These are phyloP conservation scores for Koerneria pararmatus DNA, from an alignment of 2,888 invertebrate genomes.

Conservation along the genomic window DNA sequence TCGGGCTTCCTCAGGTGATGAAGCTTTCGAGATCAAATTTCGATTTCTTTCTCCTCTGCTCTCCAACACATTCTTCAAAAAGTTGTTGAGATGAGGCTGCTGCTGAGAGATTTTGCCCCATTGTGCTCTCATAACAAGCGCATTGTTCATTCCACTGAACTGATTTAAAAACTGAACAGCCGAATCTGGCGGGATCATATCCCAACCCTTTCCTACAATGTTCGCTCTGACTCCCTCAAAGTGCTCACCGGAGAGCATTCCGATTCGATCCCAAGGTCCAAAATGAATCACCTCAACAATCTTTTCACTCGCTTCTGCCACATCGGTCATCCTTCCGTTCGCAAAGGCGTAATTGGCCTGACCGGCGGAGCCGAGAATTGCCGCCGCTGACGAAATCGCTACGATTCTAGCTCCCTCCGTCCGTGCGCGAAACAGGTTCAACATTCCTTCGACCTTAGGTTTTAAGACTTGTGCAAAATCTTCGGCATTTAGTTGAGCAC, in stretches of 20 bases:
- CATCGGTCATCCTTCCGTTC: constrained; percentile 42
- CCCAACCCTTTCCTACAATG: constrained; percentile 43
- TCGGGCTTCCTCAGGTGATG: background rate
- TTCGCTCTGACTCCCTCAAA: constrained; percentile 34
- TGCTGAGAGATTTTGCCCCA: constrained; percentile 31
- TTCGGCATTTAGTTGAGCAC: constrained; percentile 26
- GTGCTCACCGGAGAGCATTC: constrained; percentile 42
- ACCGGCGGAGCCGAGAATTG: constrained; percentile 48
- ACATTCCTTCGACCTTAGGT: constrained; percentile 41
- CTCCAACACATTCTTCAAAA: constrained; percentile 31
- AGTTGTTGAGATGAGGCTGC: constrained; percentile 33
- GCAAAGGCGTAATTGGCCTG: constrained; percentile 51
- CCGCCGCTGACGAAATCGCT: constrained; percentile 45
- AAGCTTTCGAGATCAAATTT: too few relatives aligned
- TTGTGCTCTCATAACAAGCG: constrained; percentile 41
- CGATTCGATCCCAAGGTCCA: constrained; percentile 48
- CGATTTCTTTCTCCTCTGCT: background rate
- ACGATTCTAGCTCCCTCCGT: constrained; percentile 23
- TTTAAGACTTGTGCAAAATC: constrained; percentile 30
- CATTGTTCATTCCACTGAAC: background rate
- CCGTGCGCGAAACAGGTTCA: constrained; percentile 28
- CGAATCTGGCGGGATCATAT: constrained; percentile 29
- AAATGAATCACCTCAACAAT: constrained; percentile 31
- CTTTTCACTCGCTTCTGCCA: constrained; percentile 26
- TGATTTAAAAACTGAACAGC: constrained; percentile 28